Conservation (phyloP, 2,797 vertebrate species). For the Heterohyrax brucei region DNA sequence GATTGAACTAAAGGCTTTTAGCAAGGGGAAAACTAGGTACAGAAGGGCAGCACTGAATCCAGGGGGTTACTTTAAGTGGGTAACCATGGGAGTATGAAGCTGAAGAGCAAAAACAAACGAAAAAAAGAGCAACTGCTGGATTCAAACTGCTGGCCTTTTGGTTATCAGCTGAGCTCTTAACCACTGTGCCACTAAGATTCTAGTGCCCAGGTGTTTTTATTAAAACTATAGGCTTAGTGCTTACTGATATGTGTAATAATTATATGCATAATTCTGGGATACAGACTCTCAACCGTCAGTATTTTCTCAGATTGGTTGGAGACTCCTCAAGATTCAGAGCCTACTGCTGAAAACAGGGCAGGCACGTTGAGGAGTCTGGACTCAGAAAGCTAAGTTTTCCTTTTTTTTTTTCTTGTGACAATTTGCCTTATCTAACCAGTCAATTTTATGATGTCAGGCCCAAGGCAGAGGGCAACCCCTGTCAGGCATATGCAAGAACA, state of each 20-base stretch:
- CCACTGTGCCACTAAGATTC: too few species aligned
- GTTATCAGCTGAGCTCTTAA: too few species aligned
- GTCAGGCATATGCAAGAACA: background rate
- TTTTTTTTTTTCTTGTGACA: background rate
- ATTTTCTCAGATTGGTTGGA: background rate
- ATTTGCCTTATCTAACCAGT: background rate
- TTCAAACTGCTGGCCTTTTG: too few species aligned
- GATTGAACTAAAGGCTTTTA: too few species aligned
- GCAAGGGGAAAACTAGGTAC: too few species aligned
- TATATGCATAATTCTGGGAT: too few species aligned
- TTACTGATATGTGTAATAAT: too few species aligned
- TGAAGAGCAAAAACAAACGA: too few species aligned
- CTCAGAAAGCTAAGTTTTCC: background rate
- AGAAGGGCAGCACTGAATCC: background rate
- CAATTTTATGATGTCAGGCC: background rate
- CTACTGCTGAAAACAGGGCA: background rate
- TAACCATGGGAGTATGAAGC: background rate
- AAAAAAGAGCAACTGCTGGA: too few species aligned
- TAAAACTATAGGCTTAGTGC: rapidly evolving
- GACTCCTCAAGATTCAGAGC: background rate
- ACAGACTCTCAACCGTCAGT: background rate
- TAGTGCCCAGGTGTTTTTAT: rapidly evolving
- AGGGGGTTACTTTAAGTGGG: background rate
- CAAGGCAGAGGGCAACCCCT: background rate
- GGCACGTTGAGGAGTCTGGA: background rate